Conservation (phyloP, 2,113 vertebrate genomes). For the Apus apus region DNA sequence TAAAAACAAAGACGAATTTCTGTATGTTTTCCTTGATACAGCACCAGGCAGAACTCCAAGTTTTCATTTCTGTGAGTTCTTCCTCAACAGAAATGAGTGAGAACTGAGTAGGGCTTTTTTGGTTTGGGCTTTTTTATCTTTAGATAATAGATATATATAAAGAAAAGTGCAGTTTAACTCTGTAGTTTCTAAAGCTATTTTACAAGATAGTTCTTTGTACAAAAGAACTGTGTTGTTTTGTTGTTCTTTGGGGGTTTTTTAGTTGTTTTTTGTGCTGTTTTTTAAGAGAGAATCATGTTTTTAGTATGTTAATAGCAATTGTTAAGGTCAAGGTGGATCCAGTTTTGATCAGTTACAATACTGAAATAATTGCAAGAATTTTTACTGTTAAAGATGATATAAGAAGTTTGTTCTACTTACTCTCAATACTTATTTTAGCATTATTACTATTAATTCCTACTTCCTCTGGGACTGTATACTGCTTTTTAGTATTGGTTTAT, state of each 20-base stretch:
- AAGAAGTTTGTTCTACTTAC: neutral
- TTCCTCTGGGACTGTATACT: neutral
- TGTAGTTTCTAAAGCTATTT: neutral
- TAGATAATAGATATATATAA: neutral
- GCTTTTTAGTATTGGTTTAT: neutral
- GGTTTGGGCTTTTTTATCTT: neutral
- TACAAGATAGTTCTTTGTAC: neutral
- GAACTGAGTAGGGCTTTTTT: neutral
- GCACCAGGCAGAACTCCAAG: neutral
- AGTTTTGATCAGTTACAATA: neutral
- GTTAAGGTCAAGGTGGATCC: neutral
- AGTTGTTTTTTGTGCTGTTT: too few relatives aligned
- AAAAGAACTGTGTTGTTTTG: neutral
- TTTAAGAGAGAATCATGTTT: neutral
- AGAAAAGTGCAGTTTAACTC: neutral
- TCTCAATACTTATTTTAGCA: neutral
- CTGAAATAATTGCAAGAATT: neutral
- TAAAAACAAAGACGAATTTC: neutral
- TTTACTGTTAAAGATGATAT: neutral
- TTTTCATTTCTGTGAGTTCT: neutral
- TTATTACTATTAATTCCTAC: neutral
- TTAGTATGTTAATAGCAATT: neutral
- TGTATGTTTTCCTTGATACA: neutral
- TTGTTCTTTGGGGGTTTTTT: too few relatives aligned
- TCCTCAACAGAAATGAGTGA: neutral